These are phyloP conservation scores for Hedychridium roseum DNA, from an alignment of 2,888 invertebrate genomes.

Conservation along the genomic window DNA sequence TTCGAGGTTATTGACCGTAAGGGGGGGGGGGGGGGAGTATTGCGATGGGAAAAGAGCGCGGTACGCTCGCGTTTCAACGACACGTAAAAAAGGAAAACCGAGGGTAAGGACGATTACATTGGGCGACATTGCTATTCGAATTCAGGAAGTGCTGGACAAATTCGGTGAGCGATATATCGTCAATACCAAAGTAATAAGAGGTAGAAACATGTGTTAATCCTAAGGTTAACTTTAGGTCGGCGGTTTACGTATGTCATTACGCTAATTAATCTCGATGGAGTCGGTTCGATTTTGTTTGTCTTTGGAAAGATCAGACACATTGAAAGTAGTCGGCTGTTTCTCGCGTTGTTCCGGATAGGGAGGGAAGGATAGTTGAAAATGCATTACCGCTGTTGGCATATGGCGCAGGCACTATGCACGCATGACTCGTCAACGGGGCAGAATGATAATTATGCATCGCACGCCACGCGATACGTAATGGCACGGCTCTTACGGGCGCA, in stretches of 20 bases:
- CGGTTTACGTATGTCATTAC: too few relatives aligned
- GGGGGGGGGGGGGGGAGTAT: too few relatives aligned
- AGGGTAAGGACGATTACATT: constrained; percentile 25
- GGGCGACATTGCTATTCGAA: too few relatives aligned
- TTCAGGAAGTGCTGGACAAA: too few relatives aligned
- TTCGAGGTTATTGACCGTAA: constrained; percentile 39
- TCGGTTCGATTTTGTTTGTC: neutral
- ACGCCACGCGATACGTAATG: constrained; percentile 58
- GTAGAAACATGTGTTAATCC: too few relatives aligned
- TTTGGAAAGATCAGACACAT: neutral
- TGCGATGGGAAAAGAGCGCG: too few relatives aligned
- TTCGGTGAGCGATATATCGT: too few relatives aligned
- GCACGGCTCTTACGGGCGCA: constrained; percentile 56
- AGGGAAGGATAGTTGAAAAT: constrained; percentile 48
- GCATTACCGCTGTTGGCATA: constrained; percentile 55
- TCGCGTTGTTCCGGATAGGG: neutral
- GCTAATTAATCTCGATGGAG: too few relatives aligned
- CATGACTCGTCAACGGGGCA: constrained; percentile 59
- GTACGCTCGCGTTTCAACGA: too few relatives aligned
- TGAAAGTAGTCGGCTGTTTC: constrained; percentile 1
- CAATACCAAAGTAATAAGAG: too few relatives aligned
- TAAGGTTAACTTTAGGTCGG: too few relatives aligned
- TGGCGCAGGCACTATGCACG: constrained; percentile 57
- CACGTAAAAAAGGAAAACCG: too few relatives aligned
- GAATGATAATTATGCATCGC: constrained; percentile 62